phyloP scores from a whole-genome alignment of 2,113 vertebrate genomes.

The Myotis yumanensis region DNA sequence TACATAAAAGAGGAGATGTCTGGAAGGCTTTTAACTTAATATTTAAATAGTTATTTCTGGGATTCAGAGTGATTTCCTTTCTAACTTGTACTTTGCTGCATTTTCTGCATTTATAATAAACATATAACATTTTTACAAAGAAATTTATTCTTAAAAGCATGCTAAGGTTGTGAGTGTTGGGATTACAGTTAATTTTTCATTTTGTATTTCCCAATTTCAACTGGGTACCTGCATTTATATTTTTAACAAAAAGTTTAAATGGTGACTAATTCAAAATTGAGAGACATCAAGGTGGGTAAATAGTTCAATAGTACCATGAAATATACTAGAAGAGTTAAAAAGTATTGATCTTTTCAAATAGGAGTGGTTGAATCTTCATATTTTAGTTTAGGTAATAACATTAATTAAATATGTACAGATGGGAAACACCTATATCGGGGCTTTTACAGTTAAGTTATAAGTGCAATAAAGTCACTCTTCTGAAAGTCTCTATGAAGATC shows the following conservation, averaged over 20 bases:
- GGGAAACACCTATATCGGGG: background rate
- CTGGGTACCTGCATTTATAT: background rate
- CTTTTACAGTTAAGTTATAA: background rate
- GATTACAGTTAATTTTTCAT: background rate
- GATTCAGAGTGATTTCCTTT: background rate
- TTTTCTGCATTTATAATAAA: background rate
- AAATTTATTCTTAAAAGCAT: constrained; percentile 12
- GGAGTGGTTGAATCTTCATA: background rate
- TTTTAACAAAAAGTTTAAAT: background rate
- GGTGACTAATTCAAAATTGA: background rate
- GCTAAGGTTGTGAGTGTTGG: background rate
- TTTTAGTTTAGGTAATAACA: background rate
- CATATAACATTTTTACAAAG: constrained; percentile 7
- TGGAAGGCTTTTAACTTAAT: constrained; percentile 16
- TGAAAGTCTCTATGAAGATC: background rate
- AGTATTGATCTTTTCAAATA: background rate
- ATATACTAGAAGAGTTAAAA: background rate
- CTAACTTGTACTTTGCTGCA: background rate
- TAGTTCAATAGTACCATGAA: background rate
- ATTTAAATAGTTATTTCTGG: background rate
- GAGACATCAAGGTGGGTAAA: background rate
- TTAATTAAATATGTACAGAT: background rate
- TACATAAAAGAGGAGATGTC: background rate
- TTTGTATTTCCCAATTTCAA: background rate
- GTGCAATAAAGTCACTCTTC: background rate